phyloP scores from a whole-genome alignment of 1,140 invertebrate genomes.

The Nasonia longicornis region DNA sequence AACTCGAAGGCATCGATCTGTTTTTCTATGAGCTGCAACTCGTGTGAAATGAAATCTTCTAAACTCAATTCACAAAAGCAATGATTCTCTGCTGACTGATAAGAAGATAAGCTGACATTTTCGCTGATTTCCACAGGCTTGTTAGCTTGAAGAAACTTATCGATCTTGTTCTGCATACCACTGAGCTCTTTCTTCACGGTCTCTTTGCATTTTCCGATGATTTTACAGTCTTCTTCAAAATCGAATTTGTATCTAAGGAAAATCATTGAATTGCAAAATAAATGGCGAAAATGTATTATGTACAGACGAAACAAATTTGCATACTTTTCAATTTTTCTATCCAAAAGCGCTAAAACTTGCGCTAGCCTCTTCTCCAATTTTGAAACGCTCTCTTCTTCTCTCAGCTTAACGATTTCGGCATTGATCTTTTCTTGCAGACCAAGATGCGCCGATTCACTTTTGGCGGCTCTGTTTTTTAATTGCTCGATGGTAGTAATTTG shows the following conservation, averaged over 20 bases:
- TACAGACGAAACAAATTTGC: slow-evolving; percentile 3
- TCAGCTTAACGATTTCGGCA: not conserved
- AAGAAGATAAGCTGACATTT: not conserved
- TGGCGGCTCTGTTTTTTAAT: slow-evolving; percentile 1
- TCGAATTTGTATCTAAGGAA: slow-evolving; percentile 34
- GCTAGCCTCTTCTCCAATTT: slow-evolving; percentile 29
- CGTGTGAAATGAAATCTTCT: slow-evolving; percentile 23
- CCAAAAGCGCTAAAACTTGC: slow-evolving; percentile 15
- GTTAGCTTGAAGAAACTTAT: slow-evolving; percentile 41
- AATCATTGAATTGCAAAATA: slow-evolving; percentile 14
- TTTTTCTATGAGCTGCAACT: slow-evolving; percentile 10
- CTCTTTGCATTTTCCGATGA: slow-evolving; percentile 32
- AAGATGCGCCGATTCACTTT: not conserved
- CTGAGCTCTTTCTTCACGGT: slow-evolving; percentile 10
- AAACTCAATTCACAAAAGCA: not conserved
- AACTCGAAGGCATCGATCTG: slow-evolving; percentile 9
- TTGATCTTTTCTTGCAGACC: slow-evolving; percentile 22
- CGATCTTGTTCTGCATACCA: slow-evolving; percentile 27
- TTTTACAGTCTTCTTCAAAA: slow-evolving; percentile 44
- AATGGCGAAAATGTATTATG: not conserved
- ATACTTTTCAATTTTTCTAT: slow-evolving; percentile 29
- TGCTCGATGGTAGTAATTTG: not conserved
- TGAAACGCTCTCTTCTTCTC: not conserved
- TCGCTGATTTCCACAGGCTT: not conserved
- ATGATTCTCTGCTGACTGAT: not conserved